Evolutionary conservation across 92 coral and sea anemone genomes (phyloP), one percentile per base, ranked within the genome.

Genomic region (Epizoanthus illoricatus): DNA sequence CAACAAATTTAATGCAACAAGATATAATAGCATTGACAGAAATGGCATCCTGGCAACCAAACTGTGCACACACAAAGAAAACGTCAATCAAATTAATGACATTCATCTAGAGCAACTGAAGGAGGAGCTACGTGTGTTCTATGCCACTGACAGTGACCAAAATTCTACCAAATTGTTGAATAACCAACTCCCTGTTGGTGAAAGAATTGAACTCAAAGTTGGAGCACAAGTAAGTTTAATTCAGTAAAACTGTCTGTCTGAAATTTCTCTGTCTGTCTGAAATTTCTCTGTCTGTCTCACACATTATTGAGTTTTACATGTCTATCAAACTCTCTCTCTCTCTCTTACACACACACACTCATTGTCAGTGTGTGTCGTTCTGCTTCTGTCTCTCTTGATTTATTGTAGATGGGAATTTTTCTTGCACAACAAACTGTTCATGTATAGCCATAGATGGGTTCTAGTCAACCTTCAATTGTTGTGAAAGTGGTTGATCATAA

Each of bases 61-160:
- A 80, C 87, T 95, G 69, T 95, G 98, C 74, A 95, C 98, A 7
- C 98, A 95, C 89, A 95, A 95, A 75, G 98, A 95, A 45, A 91
- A 91, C 81, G 98, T 95, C 16, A 93, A 95, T 72, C 98, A 95
- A 89, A 95, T 95, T 70, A 95, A 95, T 62, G 90, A 91, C n/a
- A 73, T 91, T 62, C 99, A 97, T 33, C 86, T 97, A 60, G 78
- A 92, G 43, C 74, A 86, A 57, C 69, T 97, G 16, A 80, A 90
- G n/a, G 91, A 90, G 63, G 92, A 97, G 76, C 65, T 80, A 33
- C 88, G 49, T 8, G 80, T 86, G 49, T 97, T 94, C 62, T n/a
- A 80, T 56, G 98, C 99, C 59, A 65, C 80, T 40, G 99, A 97
- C 89, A 97, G 97, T 80, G 99, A 97, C 65, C 75, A 85, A 23